These are phyloP conservation scores for Branchipolynoe longqiensis DNA, from an alignment of 2,888 invertebrate species.

Conservation along the genomic window DNA sequence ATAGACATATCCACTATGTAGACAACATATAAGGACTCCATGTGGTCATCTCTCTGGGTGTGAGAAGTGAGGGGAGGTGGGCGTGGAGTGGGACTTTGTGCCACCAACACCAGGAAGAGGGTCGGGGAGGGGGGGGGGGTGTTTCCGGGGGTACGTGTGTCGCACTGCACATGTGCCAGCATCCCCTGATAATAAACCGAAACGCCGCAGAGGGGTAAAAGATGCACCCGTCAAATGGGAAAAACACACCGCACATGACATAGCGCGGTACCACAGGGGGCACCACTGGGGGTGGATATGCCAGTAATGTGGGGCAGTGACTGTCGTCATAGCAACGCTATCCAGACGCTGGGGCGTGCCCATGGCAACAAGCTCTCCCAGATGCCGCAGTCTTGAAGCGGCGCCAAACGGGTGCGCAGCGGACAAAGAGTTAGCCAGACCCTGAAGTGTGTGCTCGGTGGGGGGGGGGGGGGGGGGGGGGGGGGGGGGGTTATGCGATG, in stretches of 20 bases:
- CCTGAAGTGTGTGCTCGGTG: background rate
- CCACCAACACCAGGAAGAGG: too few species aligned
- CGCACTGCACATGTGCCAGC: too few species aligned
- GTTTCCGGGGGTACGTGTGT: too few species aligned
- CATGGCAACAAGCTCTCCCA: slow-evolving; percentile 32
- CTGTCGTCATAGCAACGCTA: slow-evolving; percentile 45
- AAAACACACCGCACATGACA: background rate
- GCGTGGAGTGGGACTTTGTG: too few species aligned
- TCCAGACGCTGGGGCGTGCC: slow-evolving; percentile 26
- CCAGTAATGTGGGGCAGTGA: slow-evolving; percentile 28
- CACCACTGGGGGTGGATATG: background rate
- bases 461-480: background rate
- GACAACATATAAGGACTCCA: too few species aligned
- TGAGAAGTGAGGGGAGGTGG: too few species aligned
- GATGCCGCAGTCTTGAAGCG: slow-evolving; percentile 1
- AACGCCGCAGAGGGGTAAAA: background rate
- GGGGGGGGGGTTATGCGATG: background rate
- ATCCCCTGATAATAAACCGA: too few species aligned
- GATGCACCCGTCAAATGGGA: background rate
- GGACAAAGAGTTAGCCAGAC: slow-evolving; percentile 11
- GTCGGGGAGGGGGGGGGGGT: too few species aligned
- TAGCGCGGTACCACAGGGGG: background rate
- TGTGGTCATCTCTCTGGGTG: too few species aligned
- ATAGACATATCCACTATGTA: too few species aligned
- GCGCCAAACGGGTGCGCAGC: background rate